phyloP scores from a whole-genome alignment of 2,888 invertebrate species.

The Drosophila mayaguana region DNA sequence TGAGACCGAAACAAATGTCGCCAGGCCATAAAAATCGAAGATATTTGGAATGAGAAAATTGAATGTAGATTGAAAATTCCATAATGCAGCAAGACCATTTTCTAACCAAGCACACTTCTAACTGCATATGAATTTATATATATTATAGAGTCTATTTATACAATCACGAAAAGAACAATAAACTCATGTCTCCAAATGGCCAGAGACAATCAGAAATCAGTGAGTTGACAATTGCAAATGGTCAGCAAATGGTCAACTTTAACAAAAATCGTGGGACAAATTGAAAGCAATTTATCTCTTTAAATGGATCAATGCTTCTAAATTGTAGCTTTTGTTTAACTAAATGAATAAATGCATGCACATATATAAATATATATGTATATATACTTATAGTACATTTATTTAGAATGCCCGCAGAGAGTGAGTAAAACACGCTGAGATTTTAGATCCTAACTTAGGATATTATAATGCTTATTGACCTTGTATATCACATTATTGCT shows the following conservation, averaged over 20 bases:
- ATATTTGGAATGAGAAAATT: slow-evolving; percentile 2
- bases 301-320: slow-evolving; percentile 16
- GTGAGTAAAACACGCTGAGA: neutral
- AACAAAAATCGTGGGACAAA: slow-evolving; percentile 29
- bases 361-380: neutral
- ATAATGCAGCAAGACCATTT: neutral
- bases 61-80: slow-evolving; percentile 3
- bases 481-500: neutral
- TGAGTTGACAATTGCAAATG: slow-evolving; percentile 24
- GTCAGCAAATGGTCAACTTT: slow-evolving; percentile 14
- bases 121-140: no score
- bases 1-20: slow-evolving; percentile 6
- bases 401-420: neutral
- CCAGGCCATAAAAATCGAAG: neutral
- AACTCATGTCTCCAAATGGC: neutral
- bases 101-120: no score
- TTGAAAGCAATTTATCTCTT: slow-evolving; percentile 26
- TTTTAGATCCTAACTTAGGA: slow-evolving; percentile 1
- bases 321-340: slow-evolving; percentile 7
- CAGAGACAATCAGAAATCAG: slow-evolving; percentile 15
- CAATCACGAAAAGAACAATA: slow-evolving; percentile 11
- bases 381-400: neutral
- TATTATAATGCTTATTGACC: slow-evolving; percentile 7
- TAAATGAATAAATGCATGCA: neutral
- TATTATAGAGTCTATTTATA: neutral